Conservation (phyloP, 1,140 invertebrate species). For the Ooceraea biroi region DNA sequence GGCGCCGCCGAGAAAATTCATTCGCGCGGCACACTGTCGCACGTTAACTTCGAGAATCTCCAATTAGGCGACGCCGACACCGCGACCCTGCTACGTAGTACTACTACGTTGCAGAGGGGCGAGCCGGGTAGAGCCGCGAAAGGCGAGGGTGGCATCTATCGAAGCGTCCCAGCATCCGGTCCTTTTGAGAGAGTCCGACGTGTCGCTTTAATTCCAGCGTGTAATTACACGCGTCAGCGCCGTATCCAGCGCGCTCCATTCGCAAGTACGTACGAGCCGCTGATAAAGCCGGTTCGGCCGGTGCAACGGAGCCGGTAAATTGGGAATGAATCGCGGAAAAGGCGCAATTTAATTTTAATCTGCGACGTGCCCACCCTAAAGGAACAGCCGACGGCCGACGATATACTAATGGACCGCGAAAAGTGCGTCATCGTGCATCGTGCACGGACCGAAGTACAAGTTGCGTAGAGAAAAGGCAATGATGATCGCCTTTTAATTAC, state of each 20-base stretch:
- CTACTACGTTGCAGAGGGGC: conserved; percentile 4
- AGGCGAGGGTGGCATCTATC: conserved; percentile 52
- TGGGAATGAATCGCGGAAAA: conserved; percentile 57
- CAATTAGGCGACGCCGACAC: conserved; percentile 78
- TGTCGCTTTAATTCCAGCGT: conserved; percentile 66
- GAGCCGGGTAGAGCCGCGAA: conserved; percentile 17
- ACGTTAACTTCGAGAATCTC: conserved; percentile 81
- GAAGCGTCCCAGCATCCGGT: conserved; percentile 58
- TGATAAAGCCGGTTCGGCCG: conserved; percentile 34
- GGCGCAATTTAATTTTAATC: conserved; percentile 56
- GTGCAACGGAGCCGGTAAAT: conserved; percentile 40
- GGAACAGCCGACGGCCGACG: conserved; percentile 15
- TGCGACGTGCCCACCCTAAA: conserved; percentile 23
- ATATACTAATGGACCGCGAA: conserved; percentile 37
- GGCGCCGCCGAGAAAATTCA: conserved; percentile 79
- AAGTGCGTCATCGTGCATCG: conserved; percentile 27
- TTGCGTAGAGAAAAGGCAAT: neutral
- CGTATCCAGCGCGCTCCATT: conserved; percentile 38
- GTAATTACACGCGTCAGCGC: conserved; percentile 64
- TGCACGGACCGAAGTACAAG: neutral
- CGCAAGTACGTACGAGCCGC: conserved; percentile 40
- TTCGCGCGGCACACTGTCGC: conserved; percentile 70
- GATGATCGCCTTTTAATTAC: conserved; percentile 12
- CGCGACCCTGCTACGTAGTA: conserved; percentile 24
- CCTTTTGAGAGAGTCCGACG: conserved; percentile 62